Base-by-base conservation (phyloP, 2,888 invertebrate species). In the Colletes collaris region DNA sequence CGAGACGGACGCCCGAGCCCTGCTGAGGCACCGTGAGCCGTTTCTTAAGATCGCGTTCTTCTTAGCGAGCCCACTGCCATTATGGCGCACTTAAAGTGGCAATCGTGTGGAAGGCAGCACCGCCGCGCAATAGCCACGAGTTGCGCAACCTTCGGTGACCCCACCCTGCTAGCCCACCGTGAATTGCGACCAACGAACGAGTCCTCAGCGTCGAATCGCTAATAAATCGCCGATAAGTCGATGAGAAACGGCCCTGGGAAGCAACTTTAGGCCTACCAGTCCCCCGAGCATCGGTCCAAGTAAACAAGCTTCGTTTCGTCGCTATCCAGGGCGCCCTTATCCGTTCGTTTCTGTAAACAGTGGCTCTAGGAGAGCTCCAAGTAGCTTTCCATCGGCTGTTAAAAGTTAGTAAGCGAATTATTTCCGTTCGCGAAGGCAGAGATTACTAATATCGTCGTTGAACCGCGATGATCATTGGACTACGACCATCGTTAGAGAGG, bases 61-160 rank as follows among this genome's bases (percentile, higher is more conserved):
- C 89, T 90, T 88, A 83, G 82, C 87, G 76, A 79, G 84, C 86
- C 87, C 86, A 86, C 89, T 88, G 88, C 88, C 88, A 90, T 89
- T 90, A 89, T 87, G 88, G 88, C 85, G 90, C 89, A 90, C 90
- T 90, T 90, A 91, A 89, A 90, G 89, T 88, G 90, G 87, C 89
- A 89, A 90, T 90, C 87, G 87, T 86, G 89, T 86, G 83, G 87
- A 87, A 87, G 89, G 83, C 84, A 89, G 85, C 82, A 82, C 87
- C 85, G 86, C 84, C 82, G 81, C 78, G 84, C 83, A 85, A 87
- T 74, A 74, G 81, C 82, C 82, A 79, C 83, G 65, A 74, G 85
- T 89, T 89, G 90, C 88, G 88, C 87, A 89, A 89, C 85, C 87
- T 84, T 86, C 83, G 86, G 63, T 88, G 87, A 87, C 87, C 88